A percentile compares a stretch with the other conserved stretches of the same genome.
phyloP scores from a whole-genome alignment of 1,140 invertebrate species.

The Drosophila nasuta region DNA sequence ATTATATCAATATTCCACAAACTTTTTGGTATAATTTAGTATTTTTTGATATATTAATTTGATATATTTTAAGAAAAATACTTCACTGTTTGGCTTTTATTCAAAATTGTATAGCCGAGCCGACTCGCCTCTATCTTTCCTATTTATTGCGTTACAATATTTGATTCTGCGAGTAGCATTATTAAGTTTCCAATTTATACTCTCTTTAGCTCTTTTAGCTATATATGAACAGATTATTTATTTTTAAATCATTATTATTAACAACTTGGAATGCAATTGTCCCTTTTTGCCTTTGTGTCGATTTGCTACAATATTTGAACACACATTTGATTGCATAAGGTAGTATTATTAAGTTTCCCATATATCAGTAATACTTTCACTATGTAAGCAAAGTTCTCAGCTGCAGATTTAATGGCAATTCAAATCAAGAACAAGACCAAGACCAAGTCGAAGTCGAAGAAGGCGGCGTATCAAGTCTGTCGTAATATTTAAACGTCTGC shows the following conservation, averaged over 20 bases:
- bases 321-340: not conserved
- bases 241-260: conserved; percentile 14
- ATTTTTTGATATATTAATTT: too few relatives aligned
- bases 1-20: too few relatives aligned
- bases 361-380: not conserved
- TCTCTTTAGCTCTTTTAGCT: too few relatives aligned
- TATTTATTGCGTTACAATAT: too few relatives aligned
- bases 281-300: not conserved
- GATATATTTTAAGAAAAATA: too few relatives aligned
- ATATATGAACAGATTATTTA: conserved; percentile 1
- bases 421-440: conserved; percentile 11
- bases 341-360: not conserved
- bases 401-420: conserved; percentile 42
- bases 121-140: too few relatives aligned
- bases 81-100: too few relatives aligned
- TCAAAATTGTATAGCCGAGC: too few relatives aligned
- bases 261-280: conserved; percentile 27
- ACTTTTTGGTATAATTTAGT: too few relatives aligned
- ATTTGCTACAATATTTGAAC: not conserved
- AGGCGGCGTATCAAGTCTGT: conserved; percentile 50
- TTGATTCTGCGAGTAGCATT: too few relatives aligned
- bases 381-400: conserved; percentile 2
- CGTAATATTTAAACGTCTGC: conserved; percentile 79
- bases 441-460: conserved; percentile 3
- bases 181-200: too few relatives aligned